Evolutionary conservation across 2,888 invertebrate species (phyloP).

Genomic region (Platycnemis pennipes): DNA sequence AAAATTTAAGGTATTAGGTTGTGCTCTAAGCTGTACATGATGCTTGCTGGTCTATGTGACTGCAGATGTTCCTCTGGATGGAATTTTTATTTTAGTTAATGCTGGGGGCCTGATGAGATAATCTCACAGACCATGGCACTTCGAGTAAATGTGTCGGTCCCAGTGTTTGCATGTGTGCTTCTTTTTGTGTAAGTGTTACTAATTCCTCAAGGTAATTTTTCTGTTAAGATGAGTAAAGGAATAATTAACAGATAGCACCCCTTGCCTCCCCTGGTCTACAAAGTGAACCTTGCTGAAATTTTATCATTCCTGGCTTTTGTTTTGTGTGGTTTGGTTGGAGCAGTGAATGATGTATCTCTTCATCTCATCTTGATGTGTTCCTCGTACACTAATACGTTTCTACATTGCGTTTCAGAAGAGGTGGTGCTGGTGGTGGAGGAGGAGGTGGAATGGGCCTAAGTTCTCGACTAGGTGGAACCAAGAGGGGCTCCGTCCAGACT

Average conservation of each 20-base stretch:
- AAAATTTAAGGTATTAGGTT: background rate
- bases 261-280: slow-evolving; percentile 70
- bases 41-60: background rate
- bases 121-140: background rate
- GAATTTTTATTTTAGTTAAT: background rate
- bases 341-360: background rate
- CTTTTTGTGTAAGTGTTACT: background rate
- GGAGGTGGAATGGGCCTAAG: slow-evolving; percentile 81
- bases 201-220: background rate
- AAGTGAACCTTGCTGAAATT: slow-evolving; percentile 71
- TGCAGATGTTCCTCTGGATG: background rate
- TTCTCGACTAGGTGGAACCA: slow-evolving; percentile 84
- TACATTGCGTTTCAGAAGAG: slow-evolving; percentile 58
- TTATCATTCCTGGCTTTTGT: slow-evolving; percentile 71
- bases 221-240: background rate
- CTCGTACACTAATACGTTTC: background rate
- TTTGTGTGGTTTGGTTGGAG: slow-evolving; percentile 30
- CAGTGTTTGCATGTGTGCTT: background rate
- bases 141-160: background rate
- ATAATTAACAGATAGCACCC: background rate
- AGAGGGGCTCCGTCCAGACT: slow-evolving; percentile 85
- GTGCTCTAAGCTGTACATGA: background rate
- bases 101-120: background rate
- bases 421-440: slow-evolving; percentile 79
- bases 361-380: background rate